Percentiles rank a stretch among this genome's conserved stretches.
phyloP scores from a whole-genome alignment of 2,797 vertebrate species.

The Ceryle rudis region DNA sequence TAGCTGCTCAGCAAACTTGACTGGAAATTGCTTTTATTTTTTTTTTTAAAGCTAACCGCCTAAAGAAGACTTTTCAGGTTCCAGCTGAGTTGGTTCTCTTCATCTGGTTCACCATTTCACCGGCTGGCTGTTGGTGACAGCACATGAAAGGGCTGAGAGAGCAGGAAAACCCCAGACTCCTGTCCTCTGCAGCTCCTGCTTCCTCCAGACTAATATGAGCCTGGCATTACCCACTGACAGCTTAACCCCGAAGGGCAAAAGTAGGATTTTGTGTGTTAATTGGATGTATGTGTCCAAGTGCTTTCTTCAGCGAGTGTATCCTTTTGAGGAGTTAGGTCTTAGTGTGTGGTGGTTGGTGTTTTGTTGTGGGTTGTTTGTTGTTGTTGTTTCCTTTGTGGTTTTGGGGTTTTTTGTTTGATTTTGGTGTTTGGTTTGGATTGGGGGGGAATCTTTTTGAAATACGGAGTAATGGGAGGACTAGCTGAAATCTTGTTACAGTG shows the following conservation, averaged over 20 bases:
- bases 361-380: not conserved
- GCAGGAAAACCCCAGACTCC: not conserved
- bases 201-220: not conserved
- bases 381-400: too few relatives aligned
- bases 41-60: not conserved
- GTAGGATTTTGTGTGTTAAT: not conserved
- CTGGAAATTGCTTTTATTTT: not conserved
- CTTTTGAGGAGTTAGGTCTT: not conserved
- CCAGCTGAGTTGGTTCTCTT: not conserved
- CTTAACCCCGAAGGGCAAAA: not conserved
- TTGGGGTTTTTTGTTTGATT: not conserved
- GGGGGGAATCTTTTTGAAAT: not conserved
- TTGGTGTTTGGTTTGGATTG: not conserved
- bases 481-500: not conserved
- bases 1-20: not conserved
- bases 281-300: not conserved
- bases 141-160: not conserved
- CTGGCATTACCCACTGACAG: not conserved
- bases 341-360: not conserved
- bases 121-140: not conserved
- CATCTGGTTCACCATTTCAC: not conserved
- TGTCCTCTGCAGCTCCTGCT: not conserved
- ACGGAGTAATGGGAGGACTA: not conserved
- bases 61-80: not conserved
- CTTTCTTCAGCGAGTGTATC: not conserved